Evolutionary conservation across 2,113 vertebrate genomes (phyloP).

Genomic region (Notothenia rossii): DNA sequence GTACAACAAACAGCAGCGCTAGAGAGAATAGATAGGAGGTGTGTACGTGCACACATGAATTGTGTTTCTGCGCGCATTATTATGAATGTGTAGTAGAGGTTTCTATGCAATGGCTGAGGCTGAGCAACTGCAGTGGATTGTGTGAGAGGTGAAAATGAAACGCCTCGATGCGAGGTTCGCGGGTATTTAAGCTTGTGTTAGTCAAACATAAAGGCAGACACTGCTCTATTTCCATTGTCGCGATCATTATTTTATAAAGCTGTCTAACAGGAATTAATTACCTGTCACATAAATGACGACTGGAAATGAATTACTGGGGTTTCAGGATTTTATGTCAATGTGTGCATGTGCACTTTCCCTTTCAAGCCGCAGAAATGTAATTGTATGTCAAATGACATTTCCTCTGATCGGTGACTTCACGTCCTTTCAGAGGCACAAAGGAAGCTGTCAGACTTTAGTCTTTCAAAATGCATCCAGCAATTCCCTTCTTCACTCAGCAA

Average conservation of each 20-base stretch:
- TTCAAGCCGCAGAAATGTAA: slow-evolving; percentile 4
- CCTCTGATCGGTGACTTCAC: slow-evolving; percentile 19
- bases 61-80: slow-evolving; percentile 30
- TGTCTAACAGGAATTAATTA: slow-evolving; percentile 15
- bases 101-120: slow-evolving; percentile 38
- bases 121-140: slow-evolving; percentile 54
- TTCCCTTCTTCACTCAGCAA: slow-evolving; percentile 17
- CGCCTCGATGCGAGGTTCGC: slow-evolving; percentile 12
- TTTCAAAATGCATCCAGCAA: slow-evolving; percentile 12
- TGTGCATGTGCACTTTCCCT: neutral
- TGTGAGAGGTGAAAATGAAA: slow-evolving; percentile 54
- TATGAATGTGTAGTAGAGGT: slow-evolving; percentile 42
- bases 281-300: slow-evolving; percentile 24
- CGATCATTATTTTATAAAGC: slow-evolving; percentile 16
- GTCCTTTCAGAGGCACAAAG: neutral
- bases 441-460: slow-evolving; percentile 6
- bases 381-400: slow-evolving; percentile 12
- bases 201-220: slow-evolving; percentile 43
- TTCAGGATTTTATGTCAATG: slow-evolving; percentile 12
- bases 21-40: slow-evolving; percentile 57
- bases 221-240: slow-evolving; percentile 5
- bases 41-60: slow-evolving; percentile 45
- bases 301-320: slow-evolving; percentile 1
- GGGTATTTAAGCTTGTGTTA: slow-evolving; percentile 37
- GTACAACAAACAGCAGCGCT: slow-evolving; percentile 57